Evolutionary conservation across 2,797 vertebrate genomes (phyloP), one percentile per base, ranked within the genome.

Genomic region (Gephyroberyx darwinii): DNA sequence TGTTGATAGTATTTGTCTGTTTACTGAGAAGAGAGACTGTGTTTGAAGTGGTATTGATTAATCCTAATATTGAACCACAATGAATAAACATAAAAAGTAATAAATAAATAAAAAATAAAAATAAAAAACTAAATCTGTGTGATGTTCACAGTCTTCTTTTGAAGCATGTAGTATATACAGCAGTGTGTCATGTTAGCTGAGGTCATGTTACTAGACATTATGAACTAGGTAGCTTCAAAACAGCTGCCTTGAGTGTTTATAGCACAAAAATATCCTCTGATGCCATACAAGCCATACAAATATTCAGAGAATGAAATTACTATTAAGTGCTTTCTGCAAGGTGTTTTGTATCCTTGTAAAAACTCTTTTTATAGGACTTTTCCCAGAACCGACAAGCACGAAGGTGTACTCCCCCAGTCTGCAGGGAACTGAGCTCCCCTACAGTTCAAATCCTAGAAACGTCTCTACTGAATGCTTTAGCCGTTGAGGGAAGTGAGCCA

Each of bases 331-430:
- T 58, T 54, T 65, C 10, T 55, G 52, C 63, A 66, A 63, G 60
- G 8, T 41, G 26, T 41, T 61, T 75, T 43, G 70, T 71, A 51
- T 54, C 17, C n/a, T 39, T 19, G 17, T 37, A 58, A 78, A 79
- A 60, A 30, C 53, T 78, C 73, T 80, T 76, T 83, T 55, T 35
- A 61, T 48, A 69, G 59, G n/a, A 57, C 53, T 71, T 48, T 31
- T 69, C 64, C 55, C 52, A 71, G 30, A 69, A 52, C 33, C 61
- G 37, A 10, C 54, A 62, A 47, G 41, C 68, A 64, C 60, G 26
- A 60, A 71, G 22, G 33, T 63, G 59, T 5, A 68, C 51, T 77
- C 77, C 57, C 68, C 69, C 66, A 60, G 57, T 76, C 52, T 53
- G 71, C 63, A 12, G 47, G 78, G 72, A 78, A n/a, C 43, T 16